Evolutionary conservation across 1,140 invertebrate species (phyloP), one percentile per base, ranked within the genome.

Genomic region (Ceratitis capitata): DNA sequence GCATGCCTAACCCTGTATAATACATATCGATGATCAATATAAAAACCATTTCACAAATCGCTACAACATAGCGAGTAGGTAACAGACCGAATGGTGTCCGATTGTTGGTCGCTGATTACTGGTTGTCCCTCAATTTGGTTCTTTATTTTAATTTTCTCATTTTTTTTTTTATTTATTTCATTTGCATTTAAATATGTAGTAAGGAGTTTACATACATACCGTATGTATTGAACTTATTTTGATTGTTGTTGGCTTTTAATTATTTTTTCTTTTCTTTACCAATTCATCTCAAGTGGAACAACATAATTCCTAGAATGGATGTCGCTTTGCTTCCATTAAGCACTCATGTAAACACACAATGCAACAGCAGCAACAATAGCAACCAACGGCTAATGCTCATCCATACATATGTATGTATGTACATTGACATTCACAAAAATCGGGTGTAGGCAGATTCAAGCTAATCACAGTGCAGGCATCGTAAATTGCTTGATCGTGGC

Each of bases 201-300:
- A n/a, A n/a, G n/a, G n/a, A n/a, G n/a, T n/a, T n/a, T n/a, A n/a
- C n/a, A n/a, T n/a, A n/a, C n/a, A n/a, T n/a, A n/a, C n/a, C n/a
- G n/a, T n/a, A n/a, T n/a, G n/a, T n/a, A n/a, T n/a, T n/a, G n/a
- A n/a, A n/a, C n/a, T n/a, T n/a, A 32, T 14, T 7, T 19, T 19
- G 14, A 5, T 69, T 14, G 61, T 61, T 35, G 29, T 29, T 85
- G 56, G 16, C 53, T 56, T 85, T 82, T 85, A 86, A 84, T 86
- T 87, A 82, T 53, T n/a, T 23, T 64, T 85, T 84, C 87, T 88
- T n/a, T 87, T 90, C 88, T 89, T 88, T 88, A 89, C n/a, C n/a
- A n/a, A n/a, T 90, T 88, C 90, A 90, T 89, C 89, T 90, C 90
- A 90, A 90, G 89, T 89, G 89, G 89, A 90, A 90, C 89, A 90